These are phyloP conservation scores for Silurus glanis DNA, from an alignment of 2,113 vertebrate species.

Conservation along the genomic window DNA sequence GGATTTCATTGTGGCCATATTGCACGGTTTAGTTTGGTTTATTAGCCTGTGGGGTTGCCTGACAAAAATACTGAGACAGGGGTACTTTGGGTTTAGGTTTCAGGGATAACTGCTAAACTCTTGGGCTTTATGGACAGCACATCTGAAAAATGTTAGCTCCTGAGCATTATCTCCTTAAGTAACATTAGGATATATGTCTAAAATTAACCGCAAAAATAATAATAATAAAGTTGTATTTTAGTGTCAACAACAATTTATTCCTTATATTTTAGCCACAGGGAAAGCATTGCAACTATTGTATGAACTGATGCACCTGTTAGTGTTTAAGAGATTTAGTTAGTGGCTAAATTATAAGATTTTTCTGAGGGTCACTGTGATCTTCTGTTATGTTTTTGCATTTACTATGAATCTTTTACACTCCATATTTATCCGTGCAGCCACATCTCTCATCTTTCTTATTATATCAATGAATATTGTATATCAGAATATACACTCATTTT, in stretches of 20 bases:
- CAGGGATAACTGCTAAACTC: slow-evolving; percentile 86
- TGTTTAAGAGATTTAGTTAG: neutral
- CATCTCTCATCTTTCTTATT: neutral
- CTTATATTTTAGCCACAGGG: neutral
- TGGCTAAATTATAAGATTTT: neutral
- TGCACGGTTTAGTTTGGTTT: slow-evolving; percentile 98
- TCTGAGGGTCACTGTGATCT: neutral
- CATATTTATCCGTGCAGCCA: neutral
- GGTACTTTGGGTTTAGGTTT: slow-evolving; percentile 87
- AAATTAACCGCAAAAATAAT: neutral
- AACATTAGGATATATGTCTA: neutral
- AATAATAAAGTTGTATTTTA: neutral
- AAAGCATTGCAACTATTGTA: neutral
- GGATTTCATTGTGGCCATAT: slow-evolving; percentile 97
- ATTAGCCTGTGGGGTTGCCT: slow-evolving; percentile 96
- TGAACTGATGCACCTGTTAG: neutral
- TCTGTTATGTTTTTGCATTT: neutral
- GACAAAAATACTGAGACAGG: slow-evolving; percentile 89
- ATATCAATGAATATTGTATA: neutral
- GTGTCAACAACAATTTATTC: neutral
- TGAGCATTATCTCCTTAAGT: neutral
- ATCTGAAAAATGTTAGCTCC: neutral
- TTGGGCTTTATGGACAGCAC: slow-evolving; percentile 33
- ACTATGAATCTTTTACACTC: neutral
- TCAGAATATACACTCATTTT: neutral